Conservation (phyloP, 2,113 vertebrate genomes). For the Caretta caretta region DNA sequence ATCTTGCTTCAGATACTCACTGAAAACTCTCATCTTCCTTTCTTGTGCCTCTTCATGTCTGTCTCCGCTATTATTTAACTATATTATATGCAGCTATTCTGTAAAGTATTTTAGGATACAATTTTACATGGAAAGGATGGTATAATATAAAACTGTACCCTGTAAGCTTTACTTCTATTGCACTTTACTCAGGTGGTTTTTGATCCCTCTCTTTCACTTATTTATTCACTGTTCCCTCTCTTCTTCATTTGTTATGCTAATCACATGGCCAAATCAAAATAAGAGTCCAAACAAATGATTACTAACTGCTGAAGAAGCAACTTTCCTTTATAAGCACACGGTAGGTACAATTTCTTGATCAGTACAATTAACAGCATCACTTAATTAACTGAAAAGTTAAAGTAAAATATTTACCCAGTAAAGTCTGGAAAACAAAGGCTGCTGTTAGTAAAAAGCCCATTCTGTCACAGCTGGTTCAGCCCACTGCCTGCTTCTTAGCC, state of each 20-base stretch:
- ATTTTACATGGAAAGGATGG: background rate
- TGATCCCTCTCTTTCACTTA: background rate
- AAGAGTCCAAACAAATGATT: background rate
- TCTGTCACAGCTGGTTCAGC: background rate
- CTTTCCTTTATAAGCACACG: background rate
- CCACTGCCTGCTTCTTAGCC: background rate
- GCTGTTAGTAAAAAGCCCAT: background rate
- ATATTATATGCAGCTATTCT: background rate
- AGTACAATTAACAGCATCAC: no score
- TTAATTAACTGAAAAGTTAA: background rate
- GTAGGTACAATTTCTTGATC: background rate
- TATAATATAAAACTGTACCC: background rate
- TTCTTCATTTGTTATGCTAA: background rate
- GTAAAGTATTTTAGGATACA: background rate
- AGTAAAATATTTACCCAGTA: background rate
- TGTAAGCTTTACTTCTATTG: background rate
- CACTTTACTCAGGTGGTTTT: background rate
- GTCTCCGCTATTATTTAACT: background rate
- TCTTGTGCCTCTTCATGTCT: background rate
- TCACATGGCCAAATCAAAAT: background rate
- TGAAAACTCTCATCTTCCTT: background rate
- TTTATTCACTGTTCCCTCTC: background rate
- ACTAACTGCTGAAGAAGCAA: background rate
- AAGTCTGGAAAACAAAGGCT: background rate
- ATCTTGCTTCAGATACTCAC: background rate